These are phyloP conservation scores for Esperia sulphurella DNA, from an alignment of 2,888 invertebrate genomes.

Conservation along the genomic window DNA sequence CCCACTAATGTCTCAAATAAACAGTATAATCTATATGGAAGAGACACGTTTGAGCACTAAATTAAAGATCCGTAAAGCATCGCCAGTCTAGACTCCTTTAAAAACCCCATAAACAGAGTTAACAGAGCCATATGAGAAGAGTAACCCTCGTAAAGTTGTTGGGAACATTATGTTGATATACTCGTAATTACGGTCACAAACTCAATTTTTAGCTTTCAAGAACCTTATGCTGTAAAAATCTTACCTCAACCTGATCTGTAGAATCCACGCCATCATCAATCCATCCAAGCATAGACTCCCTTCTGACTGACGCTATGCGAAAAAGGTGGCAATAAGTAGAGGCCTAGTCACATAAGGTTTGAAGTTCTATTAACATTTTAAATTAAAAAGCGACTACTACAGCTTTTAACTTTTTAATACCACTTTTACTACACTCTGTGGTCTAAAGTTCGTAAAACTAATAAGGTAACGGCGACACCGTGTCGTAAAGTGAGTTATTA, in stretches of 20 bases:
- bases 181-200: background rate
- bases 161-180: background rate
- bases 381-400: background rate
- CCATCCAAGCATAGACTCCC: too few species aligned
- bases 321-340: too few species aligned
- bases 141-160: slow-evolving; percentile 28
- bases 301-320: too few species aligned
- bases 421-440: too few species aligned
- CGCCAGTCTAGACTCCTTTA: slow-evolving; percentile 34
- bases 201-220: too few species aligned
- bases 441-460: background rate
- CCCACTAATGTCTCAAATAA: too few species aligned
- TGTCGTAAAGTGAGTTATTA: slow-evolving; percentile 41
- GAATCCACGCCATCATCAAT: too few species aligned
- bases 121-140: slow-evolving; percentile 22
- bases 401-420: background rate
- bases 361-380: background rate
- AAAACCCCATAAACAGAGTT: slow-evolving; percentile 29
- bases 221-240: too few species aligned
- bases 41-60: slow-evolving; percentile 28
- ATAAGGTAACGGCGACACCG: slow-evolving; percentile 8
- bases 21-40: too few species aligned
- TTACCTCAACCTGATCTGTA: too few species aligned
- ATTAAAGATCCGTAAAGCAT: slow-evolving; percentile 28
- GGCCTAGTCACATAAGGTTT: background rate